Evolutionary conservation across 2,888 invertebrate genomes (phyloP).

Genomic region (Neria commutata): DNA sequence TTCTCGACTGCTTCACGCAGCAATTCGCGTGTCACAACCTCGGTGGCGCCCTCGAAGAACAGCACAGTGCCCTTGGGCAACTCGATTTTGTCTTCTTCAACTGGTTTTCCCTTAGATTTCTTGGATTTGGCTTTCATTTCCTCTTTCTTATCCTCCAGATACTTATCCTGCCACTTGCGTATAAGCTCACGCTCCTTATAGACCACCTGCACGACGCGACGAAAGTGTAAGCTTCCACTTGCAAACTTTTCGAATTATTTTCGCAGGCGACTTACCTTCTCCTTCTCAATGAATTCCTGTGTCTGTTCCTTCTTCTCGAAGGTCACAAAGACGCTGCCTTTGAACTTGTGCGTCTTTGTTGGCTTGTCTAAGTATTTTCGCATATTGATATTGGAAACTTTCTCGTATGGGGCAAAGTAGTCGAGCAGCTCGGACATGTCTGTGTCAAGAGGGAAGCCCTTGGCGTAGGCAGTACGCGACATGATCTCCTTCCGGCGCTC

Average conservation of each 20-base stretch:
- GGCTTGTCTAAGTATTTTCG: conserved; percentile 68
- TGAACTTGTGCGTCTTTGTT: conserved; percentile 73
- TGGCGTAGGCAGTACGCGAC: conserved; percentile 82
- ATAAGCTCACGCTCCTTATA: conserved; percentile 71
- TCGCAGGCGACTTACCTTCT: conserved; percentile 64
- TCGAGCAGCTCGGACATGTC: conserved; percentile 74
- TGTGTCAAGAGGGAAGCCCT: conserved; percentile 78
- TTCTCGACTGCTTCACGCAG: conserved; percentile 72
- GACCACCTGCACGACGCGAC: conserved; percentile 62
- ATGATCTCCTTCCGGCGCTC: conserved; percentile 80
- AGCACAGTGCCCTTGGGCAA: conserved; percentile 78
- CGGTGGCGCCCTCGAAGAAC: conserved; percentile 69
- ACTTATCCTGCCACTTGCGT: conserved; percentile 74
- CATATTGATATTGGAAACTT: conserved; percentile 72
- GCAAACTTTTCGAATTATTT: neutral
- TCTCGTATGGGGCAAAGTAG: conserved; percentile 74
- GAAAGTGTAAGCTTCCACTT: neutral
- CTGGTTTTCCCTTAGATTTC: conserved; percentile 60
- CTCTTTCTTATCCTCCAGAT: conserved; percentile 71
- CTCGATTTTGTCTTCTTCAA: conserved; percentile 50
- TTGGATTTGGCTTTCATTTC: conserved; percentile 69
- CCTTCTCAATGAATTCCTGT: conserved; percentile 75
- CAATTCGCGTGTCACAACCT: conserved; percentile 72
- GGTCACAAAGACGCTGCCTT: conserved; percentile 91
- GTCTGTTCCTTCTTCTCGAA: conserved; percentile 84